Base-by-base conservation (phyloP, 2,797 vertebrate species). In the Pterois miles region DNA sequence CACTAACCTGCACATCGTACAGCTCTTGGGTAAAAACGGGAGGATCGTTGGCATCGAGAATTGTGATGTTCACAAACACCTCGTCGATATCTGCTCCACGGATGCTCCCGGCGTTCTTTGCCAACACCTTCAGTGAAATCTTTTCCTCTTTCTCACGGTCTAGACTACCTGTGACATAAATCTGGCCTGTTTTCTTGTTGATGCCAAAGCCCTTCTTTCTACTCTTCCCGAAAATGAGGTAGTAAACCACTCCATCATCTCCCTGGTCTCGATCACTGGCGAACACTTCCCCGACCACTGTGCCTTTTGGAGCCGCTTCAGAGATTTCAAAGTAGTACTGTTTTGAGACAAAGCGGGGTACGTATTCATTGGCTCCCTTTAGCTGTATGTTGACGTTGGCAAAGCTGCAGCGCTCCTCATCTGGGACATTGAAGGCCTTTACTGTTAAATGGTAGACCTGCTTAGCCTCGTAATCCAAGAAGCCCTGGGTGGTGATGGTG, bases 241-340 rank as follows among this genome's bases (percentile, higher is more conserved):
- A 99, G 83, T 96, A 96, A 31, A 99, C 98, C 82, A 97, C 94
- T 79, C 98, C 98, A 63, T 99, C 98, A 2, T 94, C 86, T 74
- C 98, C 98, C 88, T 97, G 94, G 84, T 99, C 98, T 54, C 98
- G 96, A 93, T 99, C 98, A 29, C 98, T 99, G 91, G 98, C 98
- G 73, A 99, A 99, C 71, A 99, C 98, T 91, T 99, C 98, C 16
- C 98, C 98, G 7, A 99, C 92, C 78, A 96, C 74, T 23, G 96
- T 98, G 58, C 98, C 97, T 92, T 91, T 95, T 77, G 96, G 89
- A 58, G 97, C 97, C 18, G 97, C 97, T 94, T 99, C 98, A 63
- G 98, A 98, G 86, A 99, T 93, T 84, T 99, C 97, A 91, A 99
- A 99, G 92, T 98, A 98, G 93, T 99, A 99, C 87, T 98, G 96